phyloP scores from a whole-genome alignment of 2,797 vertebrate species.

The Merluccius polli region DNA sequence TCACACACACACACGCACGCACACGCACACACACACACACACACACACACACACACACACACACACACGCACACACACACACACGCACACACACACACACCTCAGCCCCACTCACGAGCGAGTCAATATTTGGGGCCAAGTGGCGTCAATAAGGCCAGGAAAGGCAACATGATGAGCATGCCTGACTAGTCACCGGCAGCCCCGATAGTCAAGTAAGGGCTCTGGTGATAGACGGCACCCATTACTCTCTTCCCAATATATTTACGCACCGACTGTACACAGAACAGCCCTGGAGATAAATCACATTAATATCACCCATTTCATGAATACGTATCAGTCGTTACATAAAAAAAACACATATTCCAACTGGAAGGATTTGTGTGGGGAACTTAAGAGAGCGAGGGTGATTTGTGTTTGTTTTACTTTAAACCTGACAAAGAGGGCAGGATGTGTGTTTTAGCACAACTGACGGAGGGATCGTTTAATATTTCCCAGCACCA shows the following conservation, averaged over 20 bases:
- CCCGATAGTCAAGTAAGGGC: conserved; percentile 29
- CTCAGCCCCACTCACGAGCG: conserved; percentile 16
- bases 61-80: not conserved
- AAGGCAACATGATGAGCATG: conserved; percentile 41
- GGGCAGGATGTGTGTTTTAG: too few species aligned
- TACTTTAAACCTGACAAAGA: not conserved
- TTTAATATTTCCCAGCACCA: not conserved
- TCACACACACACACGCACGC: too few species aligned
- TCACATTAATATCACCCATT: not conserved
- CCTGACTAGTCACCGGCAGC: conserved; percentile 27
- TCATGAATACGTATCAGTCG: too few species aligned
- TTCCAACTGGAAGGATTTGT: not conserved
- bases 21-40: too few species aligned
- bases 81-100: not conserved
- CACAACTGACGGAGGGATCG: too few species aligned
- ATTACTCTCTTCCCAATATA: conserved; percentile 22
- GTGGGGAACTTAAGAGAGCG: not conserved
- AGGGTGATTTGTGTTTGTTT: not conserved
- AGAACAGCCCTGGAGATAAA: not conserved
- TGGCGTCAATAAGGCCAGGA: conserved; percentile 30
- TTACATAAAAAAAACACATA: not conserved
- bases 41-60: too few species aligned
- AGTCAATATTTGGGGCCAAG: conserved; percentile 33
- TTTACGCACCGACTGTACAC: not conserved
- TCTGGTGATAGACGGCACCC: conserved; percentile 6